These are phyloP conservation scores for Harpagifer antarcticus DNA, from an alignment of 2,797 vertebrate genomes.

Conservation along the genomic window DNA sequence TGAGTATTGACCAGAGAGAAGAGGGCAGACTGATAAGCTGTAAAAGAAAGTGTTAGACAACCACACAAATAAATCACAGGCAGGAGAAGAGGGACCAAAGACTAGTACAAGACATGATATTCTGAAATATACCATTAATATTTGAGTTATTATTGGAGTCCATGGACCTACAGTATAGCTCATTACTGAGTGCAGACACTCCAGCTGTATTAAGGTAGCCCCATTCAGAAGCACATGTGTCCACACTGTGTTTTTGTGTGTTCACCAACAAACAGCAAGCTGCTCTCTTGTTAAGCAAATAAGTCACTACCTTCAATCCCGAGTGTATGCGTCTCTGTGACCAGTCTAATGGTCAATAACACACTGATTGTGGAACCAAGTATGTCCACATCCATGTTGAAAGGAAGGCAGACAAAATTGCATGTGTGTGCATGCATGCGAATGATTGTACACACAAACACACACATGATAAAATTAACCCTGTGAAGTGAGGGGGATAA, in stretches of 20 bases:
- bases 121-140: too few relatives aligned
- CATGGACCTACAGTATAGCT: too few relatives aligned
- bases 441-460: background rate
- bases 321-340: conserved; percentile 4
- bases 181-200: too few relatives aligned
- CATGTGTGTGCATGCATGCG: conserved; percentile 2
- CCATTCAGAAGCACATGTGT: background rate
- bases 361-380: conserved; percentile 19
- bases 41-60: conserved; percentile 32
- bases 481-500: conserved; percentile 79
- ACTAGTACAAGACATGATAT: conserved; percentile 54
- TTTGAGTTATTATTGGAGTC: too few relatives aligned
- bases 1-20: conserved; percentile 61
- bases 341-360: conserved; percentile 47
- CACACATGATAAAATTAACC: conserved; percentile 74
- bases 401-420: conserved; percentile 11
- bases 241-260: conserved; percentile 34
- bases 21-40: conserved; percentile 51
- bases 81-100: conserved; percentile 18
- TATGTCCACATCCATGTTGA: conserved; percentile 21
- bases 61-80: conserved; percentile 38
- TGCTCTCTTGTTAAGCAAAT: conserved; percentile 39
- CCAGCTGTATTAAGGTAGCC: conserved; percentile 5
- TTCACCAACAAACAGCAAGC: conserved; percentile 46
- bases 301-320: conserved; percentile 29